Evolutionary conservation across 2,888 invertebrate species (phyloP).

Genomic region (Gerris lacustris): DNA sequence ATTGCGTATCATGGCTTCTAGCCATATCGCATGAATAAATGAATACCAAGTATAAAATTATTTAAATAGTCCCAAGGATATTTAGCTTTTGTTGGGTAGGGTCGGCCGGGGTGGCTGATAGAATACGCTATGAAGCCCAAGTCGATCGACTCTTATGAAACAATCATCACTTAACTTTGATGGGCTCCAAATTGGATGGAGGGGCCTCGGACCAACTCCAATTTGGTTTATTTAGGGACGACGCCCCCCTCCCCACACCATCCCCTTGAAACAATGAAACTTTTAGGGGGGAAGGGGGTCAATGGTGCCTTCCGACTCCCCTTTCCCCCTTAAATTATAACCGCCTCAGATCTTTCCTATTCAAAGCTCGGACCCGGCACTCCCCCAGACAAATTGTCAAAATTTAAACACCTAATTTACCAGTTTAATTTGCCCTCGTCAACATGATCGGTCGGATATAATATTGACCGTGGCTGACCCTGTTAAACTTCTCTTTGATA

Average conservation of each 20-base stretch:
- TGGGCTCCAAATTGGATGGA: not conserved
- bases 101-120: not conserved
- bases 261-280: not conserved
- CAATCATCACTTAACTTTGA: slow-evolving; percentile 5
- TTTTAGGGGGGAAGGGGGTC: not conserved
- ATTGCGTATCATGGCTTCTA: not conserved
- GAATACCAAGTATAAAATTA: not conserved
- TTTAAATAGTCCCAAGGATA: not conserved
- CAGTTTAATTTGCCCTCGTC: not conserved
- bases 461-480: not conserved
- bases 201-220: not conserved
- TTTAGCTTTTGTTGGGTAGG: not conserved
- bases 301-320: not conserved
- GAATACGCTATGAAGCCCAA: not conserved
- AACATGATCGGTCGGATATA: not conserved
- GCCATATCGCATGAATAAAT: not conserved
- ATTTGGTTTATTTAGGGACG: not conserved
- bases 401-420: slow-evolving; percentile 5
- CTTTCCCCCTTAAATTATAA: not conserved
- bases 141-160: slow-evolving; percentile 3
- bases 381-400: slow-evolving; percentile 3
- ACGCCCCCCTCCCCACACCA: not conserved
- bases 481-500: not conserved
- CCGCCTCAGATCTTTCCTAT: not conserved
- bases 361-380: not conserved